Evolutionary conservation across 2,888 invertebrate genomes (phyloP).

Genomic region (Psylliodes chrysocephalus): DNA sequence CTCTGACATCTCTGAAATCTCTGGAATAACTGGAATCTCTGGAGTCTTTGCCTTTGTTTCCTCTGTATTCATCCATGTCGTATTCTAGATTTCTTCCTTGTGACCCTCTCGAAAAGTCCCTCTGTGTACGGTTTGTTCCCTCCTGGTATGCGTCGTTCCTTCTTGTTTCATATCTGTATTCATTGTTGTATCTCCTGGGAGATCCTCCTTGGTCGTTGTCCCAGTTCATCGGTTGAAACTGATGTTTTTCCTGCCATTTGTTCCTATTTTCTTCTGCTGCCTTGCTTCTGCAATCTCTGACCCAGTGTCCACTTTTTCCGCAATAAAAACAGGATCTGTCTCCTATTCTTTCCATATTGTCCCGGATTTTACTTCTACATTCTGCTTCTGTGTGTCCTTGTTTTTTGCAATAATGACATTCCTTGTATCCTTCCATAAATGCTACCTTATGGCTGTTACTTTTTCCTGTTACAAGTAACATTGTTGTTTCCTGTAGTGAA

Average conservation of each 20-base stretch:
- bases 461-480: slow-evolving; percentile 1
- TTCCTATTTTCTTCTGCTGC: not conserved
- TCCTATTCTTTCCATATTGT: not conserved
- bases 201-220: too few relatives aligned
- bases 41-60: too few relatives aligned
- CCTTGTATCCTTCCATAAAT: not conserved
- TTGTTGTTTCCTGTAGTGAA: not conserved
- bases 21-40: too few relatives aligned
- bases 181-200: not conserved
- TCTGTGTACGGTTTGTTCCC: too few relatives aligned
- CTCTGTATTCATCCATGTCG: too few relatives aligned
- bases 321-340: not conserved
- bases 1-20: too few relatives aligned
- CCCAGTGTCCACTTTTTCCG: slow-evolving; percentile 1
- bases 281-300: not conserved
- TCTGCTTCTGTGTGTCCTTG: not conserved
- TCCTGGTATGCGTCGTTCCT: not conserved
- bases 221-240: not conserved
- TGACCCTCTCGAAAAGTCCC: too few relatives aligned
- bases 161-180: too few relatives aligned
- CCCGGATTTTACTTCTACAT: not conserved
- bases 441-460: not conserved
- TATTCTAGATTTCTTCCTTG: too few relatives aligned
- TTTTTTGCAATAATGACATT: not conserved
- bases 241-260: not conserved